A percentile compares a stretch with the other conserved stretches of the same genome.
phyloP scores from a whole-genome alignment of 2,797 vertebrate species.

The Pagetopsis macropterus region DNA sequence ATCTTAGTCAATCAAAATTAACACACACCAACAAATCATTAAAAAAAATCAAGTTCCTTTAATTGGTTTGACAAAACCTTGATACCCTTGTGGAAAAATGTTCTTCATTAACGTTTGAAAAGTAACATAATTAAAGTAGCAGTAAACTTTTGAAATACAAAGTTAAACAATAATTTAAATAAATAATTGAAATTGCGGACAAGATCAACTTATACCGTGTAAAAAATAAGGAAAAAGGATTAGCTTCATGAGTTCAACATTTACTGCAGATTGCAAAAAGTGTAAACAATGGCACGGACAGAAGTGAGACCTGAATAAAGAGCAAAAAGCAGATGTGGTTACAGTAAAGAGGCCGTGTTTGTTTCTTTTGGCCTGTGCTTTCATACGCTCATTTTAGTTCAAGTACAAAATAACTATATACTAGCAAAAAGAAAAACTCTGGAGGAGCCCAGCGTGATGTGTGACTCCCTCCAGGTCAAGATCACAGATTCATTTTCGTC shows the following conservation, averaged over 20 bases:
- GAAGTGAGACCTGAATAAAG: slow-evolving; percentile 18
- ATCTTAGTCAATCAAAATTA: not conserved
- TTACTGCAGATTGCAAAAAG: slow-evolving; percentile 4
- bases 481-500: slow-evolving; percentile 32
- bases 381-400: slow-evolving; percentile 42
- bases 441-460: slow-evolving; percentile 10
- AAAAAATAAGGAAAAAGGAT: slow-evolving; percentile 33
- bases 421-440: slow-evolving; percentile 33
- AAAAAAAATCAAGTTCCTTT: slow-evolving; percentile 42
- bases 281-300: slow-evolving; percentile 38
- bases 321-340: slow-evolving; percentile 28
- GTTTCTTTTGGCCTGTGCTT: slow-evolving; percentile 54
- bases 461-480: slow-evolving; percentile 31
- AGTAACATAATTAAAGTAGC: slow-evolving; percentile 18
- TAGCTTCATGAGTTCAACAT: slow-evolving; percentile 11
- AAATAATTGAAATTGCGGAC: slow-evolving; percentile 48
- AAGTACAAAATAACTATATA: slow-evolving; percentile 61
- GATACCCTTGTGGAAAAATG: slow-evolving; percentile 35
- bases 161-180: slow-evolving; percentile 62
- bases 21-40: slow-evolving; percentile 12
- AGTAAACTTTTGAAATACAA: slow-evolving; percentile 35
- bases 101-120: slow-evolving; percentile 20
- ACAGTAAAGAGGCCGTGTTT: slow-evolving; percentile 26
- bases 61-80: slow-evolving; percentile 47
- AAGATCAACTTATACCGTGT: slow-evolving; percentile 10